Percentiles rank a stretch among this genome's conserved stretches.
phyloP scores from a whole-genome alignment of 2,113 vertebrate species.

The Ginglymostoma cirratum region DNA sequence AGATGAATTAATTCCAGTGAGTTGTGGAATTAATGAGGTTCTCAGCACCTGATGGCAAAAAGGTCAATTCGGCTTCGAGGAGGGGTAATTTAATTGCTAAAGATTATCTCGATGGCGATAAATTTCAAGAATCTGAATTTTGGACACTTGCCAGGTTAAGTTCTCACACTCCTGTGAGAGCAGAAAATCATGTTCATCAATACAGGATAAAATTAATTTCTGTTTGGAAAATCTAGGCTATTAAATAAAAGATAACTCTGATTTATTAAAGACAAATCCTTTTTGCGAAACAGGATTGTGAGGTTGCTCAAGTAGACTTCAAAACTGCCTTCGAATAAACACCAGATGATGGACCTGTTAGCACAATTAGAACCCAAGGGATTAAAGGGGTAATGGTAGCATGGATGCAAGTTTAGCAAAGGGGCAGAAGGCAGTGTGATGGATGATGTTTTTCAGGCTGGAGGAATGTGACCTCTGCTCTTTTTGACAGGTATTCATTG shows the following conservation, averaged over 20 bases:
- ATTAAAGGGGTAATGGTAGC: not conserved
- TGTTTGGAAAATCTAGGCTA: not conserved
- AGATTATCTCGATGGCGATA: too few species aligned
- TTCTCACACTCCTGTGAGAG: too few species aligned
- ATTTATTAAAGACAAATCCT: not conserved
- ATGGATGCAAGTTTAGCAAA: not conserved
- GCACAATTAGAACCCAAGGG: not conserved
- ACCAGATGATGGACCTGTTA: not conserved
- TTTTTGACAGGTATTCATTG: not conserved
- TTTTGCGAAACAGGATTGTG: not conserved
- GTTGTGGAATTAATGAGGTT: too few species aligned
- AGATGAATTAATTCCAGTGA: too few species aligned
- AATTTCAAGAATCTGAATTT: too few species aligned
- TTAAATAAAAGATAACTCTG: not conserved
- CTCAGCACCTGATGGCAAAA: too few species aligned
- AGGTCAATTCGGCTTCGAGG: too few species aligned
- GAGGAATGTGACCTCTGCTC: not conserved
- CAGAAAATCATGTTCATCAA: not conserved
- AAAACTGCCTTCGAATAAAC: not conserved
- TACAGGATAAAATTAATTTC: not conserved
- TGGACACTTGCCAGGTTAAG: too few species aligned
- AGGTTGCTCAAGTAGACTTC: not conserved
- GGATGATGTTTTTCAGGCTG: not conserved
- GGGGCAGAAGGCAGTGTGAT: not conserved
- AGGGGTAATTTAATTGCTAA: too few species aligned